phyloP scores from a whole-genome alignment of 1,140 invertebrate species.

The Antheraea pernyi region DNA sequence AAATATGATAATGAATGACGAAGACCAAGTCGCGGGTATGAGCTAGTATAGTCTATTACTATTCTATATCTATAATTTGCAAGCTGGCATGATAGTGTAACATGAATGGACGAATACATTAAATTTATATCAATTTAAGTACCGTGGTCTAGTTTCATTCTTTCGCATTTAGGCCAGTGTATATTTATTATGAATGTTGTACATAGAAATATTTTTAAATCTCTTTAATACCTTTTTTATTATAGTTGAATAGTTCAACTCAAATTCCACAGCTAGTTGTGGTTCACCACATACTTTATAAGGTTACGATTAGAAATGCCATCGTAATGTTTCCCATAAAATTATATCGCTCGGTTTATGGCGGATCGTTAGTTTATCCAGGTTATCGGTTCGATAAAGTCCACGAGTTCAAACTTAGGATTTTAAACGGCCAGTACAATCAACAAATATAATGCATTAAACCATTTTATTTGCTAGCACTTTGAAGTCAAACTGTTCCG shows the following conservation, averaged over 20 bases:
- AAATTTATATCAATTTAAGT: neutral
- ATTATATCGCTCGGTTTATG: neutral
- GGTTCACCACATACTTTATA: neutral
- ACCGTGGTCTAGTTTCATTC: neutral
- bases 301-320: neutral
- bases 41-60: too few species aligned
- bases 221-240: neutral
- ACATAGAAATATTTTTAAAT: neutral
- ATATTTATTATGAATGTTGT: neutral
- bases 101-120: neutral
- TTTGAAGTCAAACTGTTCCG: too few species aligned
- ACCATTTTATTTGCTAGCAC: too few species aligned
- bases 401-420: neutral
- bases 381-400: neutral
- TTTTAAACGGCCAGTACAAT: too few species aligned
- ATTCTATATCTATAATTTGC: too few species aligned
- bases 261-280: neutral
- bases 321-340: conserved; percentile 1
- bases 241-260: neutral
- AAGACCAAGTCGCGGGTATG: too few species aligned
- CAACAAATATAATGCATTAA: too few species aligned
- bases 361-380: neutral
- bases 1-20: too few species aligned
- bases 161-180: neutral
- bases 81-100: neutral